Evolutionary conservation across 92 coral and sea anemone genomes (phyloP), one percentile per base, ranked within the genome.

Genomic region (Palythoa grandiflora): DNA sequence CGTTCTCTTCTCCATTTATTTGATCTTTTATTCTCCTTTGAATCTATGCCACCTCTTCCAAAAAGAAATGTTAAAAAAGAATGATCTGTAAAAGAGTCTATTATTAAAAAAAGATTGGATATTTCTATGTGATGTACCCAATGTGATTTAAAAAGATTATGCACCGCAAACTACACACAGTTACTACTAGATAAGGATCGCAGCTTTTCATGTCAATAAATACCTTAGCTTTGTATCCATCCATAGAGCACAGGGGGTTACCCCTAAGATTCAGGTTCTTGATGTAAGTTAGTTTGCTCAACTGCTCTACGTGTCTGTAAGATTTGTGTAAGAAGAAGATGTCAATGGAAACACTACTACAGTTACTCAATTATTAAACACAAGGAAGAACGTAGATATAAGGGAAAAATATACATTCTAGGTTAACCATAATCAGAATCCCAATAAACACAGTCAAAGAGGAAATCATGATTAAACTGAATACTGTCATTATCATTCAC

Each of bases 191-290:
- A 12, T 5, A 5, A 15, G 1, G 17, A 1, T 0, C 21, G 6
- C 8, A 28, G 5, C 16, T 15, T 61, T 16, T 44, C 40, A 21
- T 70, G 44, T 9, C 14, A 9, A 7, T 11, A 15, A 70, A 3
- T 63, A 86, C 89, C 89, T 86, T 59, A 2, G 35, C 57, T 51
- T 48, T 86, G 84, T 86, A 86, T 9, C 60, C 75, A 20, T 86
- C 89, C 63, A 63, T 16, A 59, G 89, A 59, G 28, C 84, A 86
- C 35, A 86, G 38, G 16, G 89, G 84, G 37, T 86, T 86, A 3
- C 89, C 89, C 47, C 60, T 37, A 9, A 86, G 75, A 68, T 86
- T 86, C 37, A 86, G 48, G 47, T 86, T 86, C 89, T 86, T 86
- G 73, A 86, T 84, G 16, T 65, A 76, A 12, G 13, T 1, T 12